A percentile compares a stretch with the other conserved stretches of the same genome.
Evolutionary conservation across 1,140 invertebrate genomes (phyloP).

Genomic region (Akabosia matsudoensis): DNA sequence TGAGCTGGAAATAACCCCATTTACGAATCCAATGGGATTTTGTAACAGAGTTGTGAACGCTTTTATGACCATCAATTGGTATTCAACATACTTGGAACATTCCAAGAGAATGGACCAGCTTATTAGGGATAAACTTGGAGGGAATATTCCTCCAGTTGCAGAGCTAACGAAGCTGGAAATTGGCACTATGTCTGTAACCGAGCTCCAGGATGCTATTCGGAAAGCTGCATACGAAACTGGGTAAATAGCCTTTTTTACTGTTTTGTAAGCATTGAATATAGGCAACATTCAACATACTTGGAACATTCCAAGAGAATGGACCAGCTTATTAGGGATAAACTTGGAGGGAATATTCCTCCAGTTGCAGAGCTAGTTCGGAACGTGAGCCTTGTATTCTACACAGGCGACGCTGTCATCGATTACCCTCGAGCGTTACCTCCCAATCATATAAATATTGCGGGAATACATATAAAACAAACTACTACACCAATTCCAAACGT

Average conservation of each 20-base stretch:
- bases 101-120: not conserved
- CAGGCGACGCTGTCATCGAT: not conserved
- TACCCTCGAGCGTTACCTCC: not conserved
- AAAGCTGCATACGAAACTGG: not conserved
- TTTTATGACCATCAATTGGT: not conserved
- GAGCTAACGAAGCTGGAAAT: not conserved
- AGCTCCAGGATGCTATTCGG: not conserved
- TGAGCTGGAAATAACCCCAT: not conserved
- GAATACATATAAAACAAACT: too few species aligned
- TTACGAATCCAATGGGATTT: not conserved
- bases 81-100: not conserved
- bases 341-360: too few species aligned
- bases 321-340: too few species aligned
- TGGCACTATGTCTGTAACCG: not conserved
- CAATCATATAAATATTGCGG: not conserved
- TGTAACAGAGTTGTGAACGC: not conserved
- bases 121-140: too few species aligned
- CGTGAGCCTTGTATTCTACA: slow-evolving; percentile 24
- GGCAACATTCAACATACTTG: too few species aligned
- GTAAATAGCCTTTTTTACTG: not conserved
- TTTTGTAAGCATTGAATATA: not conserved
- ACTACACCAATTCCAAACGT: too few species aligned
- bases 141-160: slow-evolving; percentile 37
- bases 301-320: not conserved
- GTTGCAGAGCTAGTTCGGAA: slow-evolving; percentile 28